phyloP scores from a whole-genome alignment of 1,140 invertebrate genomes.

The Bombus sylvicola region DNA sequence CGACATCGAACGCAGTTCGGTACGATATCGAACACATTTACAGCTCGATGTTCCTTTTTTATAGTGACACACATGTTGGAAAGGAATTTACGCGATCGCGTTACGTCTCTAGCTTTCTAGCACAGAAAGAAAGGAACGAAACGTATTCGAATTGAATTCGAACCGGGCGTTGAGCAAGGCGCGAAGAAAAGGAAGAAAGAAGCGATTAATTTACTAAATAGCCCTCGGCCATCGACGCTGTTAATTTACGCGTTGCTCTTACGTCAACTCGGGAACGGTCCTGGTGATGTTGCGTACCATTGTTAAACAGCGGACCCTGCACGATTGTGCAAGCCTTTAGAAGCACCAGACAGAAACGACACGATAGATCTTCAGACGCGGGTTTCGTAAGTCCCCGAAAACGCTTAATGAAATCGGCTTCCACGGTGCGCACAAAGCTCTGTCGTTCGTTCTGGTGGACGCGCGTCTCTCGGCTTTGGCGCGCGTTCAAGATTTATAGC shows the following conservation, averaged over 20 bases:
- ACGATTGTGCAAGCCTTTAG: slow-evolving; percentile 45
- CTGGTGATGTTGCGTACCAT: slow-evolving; percentile 24
- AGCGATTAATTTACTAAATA: slow-evolving; percentile 64
- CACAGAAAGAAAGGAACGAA: no score
- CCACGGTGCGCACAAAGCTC: not conserved
- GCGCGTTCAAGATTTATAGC: slow-evolving; percentile 46
- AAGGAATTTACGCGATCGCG: not conserved
- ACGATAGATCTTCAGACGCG: slow-evolving; percentile 4
- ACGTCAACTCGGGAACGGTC: slow-evolving; percentile 39
- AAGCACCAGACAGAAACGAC: not conserved
- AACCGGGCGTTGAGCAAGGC: not conserved
- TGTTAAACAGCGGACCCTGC: slow-evolving; percentile 28
- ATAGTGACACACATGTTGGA: not conserved
- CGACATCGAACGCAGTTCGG: no score
- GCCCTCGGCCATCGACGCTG: slow-evolving; percentile 49
- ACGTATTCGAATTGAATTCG: slow-evolving; percentile 21
- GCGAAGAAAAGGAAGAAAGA: slow-evolving; percentile 14
- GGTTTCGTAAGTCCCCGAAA: slow-evolving; percentile 46
- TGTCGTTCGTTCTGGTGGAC: slow-evolving; percentile 5
- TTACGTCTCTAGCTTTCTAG: no score
- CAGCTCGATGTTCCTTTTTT: not conserved
- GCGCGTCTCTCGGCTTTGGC: not conserved
- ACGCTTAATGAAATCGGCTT: slow-evolving; percentile 31
- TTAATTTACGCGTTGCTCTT: slow-evolving; percentile 66
- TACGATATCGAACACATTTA: not conserved